Percentiles rank a stretch among this genome's conserved stretches.
Conservation (phyloP, 2,888 invertebrate species). For the Sphaeridia pumilis region DNA sequence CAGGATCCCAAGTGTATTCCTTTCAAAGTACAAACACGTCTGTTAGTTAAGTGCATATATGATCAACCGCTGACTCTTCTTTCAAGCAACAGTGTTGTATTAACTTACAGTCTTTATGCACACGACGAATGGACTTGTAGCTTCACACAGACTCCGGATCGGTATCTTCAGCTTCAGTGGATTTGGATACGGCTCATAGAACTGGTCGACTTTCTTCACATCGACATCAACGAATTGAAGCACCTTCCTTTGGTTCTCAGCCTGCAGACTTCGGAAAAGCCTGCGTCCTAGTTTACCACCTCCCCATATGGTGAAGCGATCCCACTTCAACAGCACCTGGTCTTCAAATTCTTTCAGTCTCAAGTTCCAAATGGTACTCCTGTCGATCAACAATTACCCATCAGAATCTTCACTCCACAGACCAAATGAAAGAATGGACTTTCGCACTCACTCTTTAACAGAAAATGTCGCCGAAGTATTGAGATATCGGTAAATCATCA, state of each 20-base stretch:
- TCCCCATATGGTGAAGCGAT: slow-evolving; percentile 66
- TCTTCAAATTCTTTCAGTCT: slow-evolving; percentile 46
- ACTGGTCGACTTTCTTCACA: slow-evolving; percentile 55
- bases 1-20: slow-evolving; percentile 49
- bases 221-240: slow-evolving; percentile 67
- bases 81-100: no score
- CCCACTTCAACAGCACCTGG: slow-evolving; percentile 49
- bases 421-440: no score
- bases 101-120: slow-evolving; percentile 59
- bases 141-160: slow-evolving; percentile 55
- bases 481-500: slow-evolving; percentile 64
- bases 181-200: slow-evolving; percentile 45
- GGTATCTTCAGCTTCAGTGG: slow-evolving; percentile 45
- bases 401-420: no score
- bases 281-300: slow-evolving; percentile 68
- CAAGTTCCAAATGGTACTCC: slow-evolving; percentile 53
- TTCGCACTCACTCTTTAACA: slow-evolving; percentile 49
- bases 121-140: slow-evolving; percentile 57
- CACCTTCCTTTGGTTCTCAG: slow-evolving; percentile 45
- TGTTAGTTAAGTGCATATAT: no score
- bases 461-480: slow-evolving; percentile 54
- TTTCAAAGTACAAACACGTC: no score
- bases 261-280: slow-evolving; percentile 49
- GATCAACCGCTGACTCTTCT: no score
- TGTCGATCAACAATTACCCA: no score